A percentile compares a stretch with the other conserved stretches of the same genome.
These are phyloP conservation scores for Drosophila repletoides DNA, from an alignment of 1,140 invertebrate genomes.

Conservation along the genomic window DNA sequence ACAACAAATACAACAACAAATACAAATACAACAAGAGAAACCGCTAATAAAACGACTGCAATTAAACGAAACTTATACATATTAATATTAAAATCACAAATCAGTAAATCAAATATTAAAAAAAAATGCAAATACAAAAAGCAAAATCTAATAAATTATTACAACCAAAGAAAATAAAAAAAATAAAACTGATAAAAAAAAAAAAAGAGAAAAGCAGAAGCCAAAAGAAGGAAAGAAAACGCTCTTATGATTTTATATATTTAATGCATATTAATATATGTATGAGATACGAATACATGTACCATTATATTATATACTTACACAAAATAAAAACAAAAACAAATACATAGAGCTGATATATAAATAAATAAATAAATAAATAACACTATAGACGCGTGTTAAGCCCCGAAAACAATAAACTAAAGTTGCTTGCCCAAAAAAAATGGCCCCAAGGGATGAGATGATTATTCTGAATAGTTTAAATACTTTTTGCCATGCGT, in stretches of 20 bases:
- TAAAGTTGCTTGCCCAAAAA: conserved; percentile 29
- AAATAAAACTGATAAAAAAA: conserved; percentile 5
- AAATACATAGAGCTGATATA: neutral
- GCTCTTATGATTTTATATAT: conserved; percentile 80
- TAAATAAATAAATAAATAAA: neutral
- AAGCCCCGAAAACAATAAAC: conserved; percentile 16
- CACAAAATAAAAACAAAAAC: neutral
- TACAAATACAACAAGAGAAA: conserved; percentile 6
- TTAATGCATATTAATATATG: conserved; percentile 33
- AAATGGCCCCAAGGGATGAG: conserved; percentile 23
- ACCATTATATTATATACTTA: neutral
- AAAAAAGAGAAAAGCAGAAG: conserved; percentile 7
- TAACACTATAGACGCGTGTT: conserved; percentile 4
- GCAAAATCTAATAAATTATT: conserved; percentile 19
- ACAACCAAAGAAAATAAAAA: conserved; percentile 20
- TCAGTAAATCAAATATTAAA: conserved; percentile 5
- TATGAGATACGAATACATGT: conserved; percentile 8
- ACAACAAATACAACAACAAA: conserved; percentile 26
- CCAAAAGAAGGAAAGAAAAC: conserved; percentile 47
- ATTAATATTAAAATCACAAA: conserved; percentile 27
- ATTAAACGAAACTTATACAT: conserved; percentile 37
- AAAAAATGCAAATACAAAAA: conserved; percentile 35
- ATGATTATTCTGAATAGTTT: conserved; percentile 30
- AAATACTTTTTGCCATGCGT: conserved; percentile 33
- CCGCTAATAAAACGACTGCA: conserved; percentile 60